Conservation (phyloP, 2,113 vertebrate genomes). For the Australoheros scitulus region DNA sequence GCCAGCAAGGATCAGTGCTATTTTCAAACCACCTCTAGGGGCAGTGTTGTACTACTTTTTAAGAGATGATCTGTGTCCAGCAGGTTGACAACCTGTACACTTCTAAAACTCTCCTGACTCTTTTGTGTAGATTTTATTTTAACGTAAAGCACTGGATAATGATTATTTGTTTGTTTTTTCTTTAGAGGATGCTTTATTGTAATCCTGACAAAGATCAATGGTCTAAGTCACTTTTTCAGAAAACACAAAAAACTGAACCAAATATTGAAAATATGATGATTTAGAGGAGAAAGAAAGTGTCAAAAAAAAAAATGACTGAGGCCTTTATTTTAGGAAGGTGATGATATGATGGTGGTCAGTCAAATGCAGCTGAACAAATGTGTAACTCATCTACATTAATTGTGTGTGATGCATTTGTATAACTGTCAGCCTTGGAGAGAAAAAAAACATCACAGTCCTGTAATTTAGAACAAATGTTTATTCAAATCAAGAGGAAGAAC, state of each 20-base stretch:
- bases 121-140: neutral
- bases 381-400: neutral
- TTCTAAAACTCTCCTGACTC: conserved; percentile 3
- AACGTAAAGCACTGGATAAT: neutral
- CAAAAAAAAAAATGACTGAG: too few species aligned
- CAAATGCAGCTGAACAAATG: neutral
- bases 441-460: neutral
- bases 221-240: neutral
- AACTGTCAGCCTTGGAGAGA: neutral
- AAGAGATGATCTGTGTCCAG: neutral
- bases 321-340: too few species aligned
- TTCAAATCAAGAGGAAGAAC: conserved; percentile 91
- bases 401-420: neutral
- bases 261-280: too few species aligned
- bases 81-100: neutral
- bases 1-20: neutral
- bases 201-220: neutral
- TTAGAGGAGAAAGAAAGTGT: too few species aligned
- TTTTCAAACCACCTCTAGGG: conserved; percentile 38
- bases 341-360: neutral
- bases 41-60: conserved; percentile 48
- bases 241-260: too few species aligned
- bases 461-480: conserved; percentile 75
- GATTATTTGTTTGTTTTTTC: conserved; percentile 1
- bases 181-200: neutral